These are phyloP conservation scores for Apodemia duryi DNA, from an alignment of 2,888 invertebrate species.

Conservation along the genomic window DNA sequence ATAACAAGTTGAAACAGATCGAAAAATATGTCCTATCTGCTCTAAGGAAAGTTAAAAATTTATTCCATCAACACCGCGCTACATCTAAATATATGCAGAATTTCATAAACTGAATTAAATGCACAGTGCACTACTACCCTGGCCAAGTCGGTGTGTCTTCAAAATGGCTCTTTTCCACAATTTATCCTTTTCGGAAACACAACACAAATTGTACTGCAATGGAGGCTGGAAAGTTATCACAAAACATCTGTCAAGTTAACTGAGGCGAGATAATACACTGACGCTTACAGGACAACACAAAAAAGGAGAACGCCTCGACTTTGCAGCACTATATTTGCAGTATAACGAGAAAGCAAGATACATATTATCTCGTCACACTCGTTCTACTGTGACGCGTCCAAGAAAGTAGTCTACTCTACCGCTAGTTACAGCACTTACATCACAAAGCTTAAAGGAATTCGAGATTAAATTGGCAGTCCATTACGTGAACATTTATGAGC, in stretches of 20 bases:
- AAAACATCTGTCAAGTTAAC: conserved; percentile 30
- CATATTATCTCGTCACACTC: conserved; percentile 36
- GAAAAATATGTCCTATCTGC: conserved; percentile 67
- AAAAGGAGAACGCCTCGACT: conserved; percentile 33
- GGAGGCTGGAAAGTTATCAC: conserved; percentile 34
- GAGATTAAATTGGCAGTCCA: conserved; percentile 60
- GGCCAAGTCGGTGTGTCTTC: conserved; percentile 88
- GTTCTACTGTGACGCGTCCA: conserved; percentile 65
- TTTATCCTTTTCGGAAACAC: conserved; percentile 90
- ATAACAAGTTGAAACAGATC: conserved; percentile 63
- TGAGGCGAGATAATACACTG: conserved; percentile 29
- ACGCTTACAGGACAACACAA: conserved; percentile 32
- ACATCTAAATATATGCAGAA: conserved; percentile 37
- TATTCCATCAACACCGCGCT: conserved; percentile 29
- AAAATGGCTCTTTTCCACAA: conserved; percentile 92
- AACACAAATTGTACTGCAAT: conserved; percentile 85
- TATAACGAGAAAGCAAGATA: conserved; percentile 43
- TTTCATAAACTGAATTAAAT: conserved; percentile 59
- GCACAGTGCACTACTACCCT: conserved; percentile 68
- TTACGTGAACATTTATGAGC: conserved; percentile 29
- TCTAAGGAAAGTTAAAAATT: conserved; percentile 37
- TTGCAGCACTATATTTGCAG: conserved; percentile 63
- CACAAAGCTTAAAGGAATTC: conserved; percentile 57
- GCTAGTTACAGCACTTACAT: conserved; percentile 56
- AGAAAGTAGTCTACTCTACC: conserved; percentile 65